Percentiles rank a stretch among this genome's conserved stretches.
phyloP scores from a whole-genome alignment of 2,888 invertebrate genomes.

The Phania funesta region DNA sequence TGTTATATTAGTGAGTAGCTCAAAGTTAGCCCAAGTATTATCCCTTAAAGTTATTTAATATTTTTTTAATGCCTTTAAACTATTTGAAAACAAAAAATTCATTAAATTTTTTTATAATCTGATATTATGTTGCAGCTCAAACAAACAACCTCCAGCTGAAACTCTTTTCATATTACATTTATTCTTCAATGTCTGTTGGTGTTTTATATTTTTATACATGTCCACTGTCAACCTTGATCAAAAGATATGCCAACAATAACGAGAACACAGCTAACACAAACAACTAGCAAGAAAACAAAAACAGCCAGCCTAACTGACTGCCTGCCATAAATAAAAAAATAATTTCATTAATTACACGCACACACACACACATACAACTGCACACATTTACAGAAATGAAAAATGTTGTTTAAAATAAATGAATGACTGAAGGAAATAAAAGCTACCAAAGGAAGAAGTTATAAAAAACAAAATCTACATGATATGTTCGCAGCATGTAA shows the following conservation, averaged over 20 bases:
- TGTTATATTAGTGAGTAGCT: too few relatives aligned
- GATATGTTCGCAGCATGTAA: conserved; percentile 44
- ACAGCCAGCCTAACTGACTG: conserved; percentile 11
- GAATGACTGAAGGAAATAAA: not conserved
- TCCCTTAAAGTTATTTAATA: too few relatives aligned
- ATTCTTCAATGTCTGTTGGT: conserved; percentile 4
- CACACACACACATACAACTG: not conserved
- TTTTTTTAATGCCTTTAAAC: too few relatives aligned
- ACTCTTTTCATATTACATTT: not conserved
- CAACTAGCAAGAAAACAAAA: not conserved
- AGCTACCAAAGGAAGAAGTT: not conserved
- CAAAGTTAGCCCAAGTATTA: too few relatives aligned
- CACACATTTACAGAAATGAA: not conserved
- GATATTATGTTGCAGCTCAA: not conserved
- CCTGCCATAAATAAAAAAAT: conserved; percentile 9
- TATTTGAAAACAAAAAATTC: too few relatives aligned
- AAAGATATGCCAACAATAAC: conserved; percentile 1
- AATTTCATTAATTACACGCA: conserved; percentile 23
- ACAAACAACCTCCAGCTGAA: not conserved
- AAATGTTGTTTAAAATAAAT: not conserved
- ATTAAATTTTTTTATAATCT: not conserved
- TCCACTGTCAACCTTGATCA: conserved; percentile 25
- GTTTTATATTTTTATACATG: not conserved
- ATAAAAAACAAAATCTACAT: conserved; percentile 5
- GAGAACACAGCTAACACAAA: too few relatives aligned